These are phyloP conservation scores for Cossypha niveicapilla DNA, from an alignment of 2,797 vertebrate species.

Conservation along the genomic window DNA sequence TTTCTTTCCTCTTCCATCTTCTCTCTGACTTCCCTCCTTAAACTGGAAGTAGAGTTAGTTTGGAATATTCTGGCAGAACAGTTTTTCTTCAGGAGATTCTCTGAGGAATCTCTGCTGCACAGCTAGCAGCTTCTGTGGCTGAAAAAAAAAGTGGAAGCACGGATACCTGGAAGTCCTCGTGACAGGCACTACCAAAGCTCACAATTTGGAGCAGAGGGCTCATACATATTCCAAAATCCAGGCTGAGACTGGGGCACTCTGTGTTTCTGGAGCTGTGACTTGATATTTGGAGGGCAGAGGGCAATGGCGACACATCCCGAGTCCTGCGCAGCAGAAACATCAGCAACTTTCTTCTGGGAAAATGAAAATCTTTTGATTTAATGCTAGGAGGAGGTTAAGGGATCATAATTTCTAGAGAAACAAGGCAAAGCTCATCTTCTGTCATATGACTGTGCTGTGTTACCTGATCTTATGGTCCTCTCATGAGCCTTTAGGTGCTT, in stretches of 20 bases:
- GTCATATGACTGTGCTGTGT: neutral
- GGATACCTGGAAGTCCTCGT: neutral
- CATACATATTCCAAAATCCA: neutral
- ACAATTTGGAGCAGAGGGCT: neutral
- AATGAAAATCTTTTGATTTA: neutral
- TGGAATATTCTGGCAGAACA: neutral
- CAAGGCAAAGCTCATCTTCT: neutral
- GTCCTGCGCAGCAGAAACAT: neutral
- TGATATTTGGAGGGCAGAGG: neutral
- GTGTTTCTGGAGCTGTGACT: neutral
- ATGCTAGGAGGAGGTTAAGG: neutral
- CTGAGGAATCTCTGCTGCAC: neutral
- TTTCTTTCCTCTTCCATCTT: neutral
- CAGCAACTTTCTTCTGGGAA: neutral
- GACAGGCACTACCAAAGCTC: neutral
- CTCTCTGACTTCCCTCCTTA: neutral
- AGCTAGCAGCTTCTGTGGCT: neutral
- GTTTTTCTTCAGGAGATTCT: neutral
- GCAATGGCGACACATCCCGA: accelerated
- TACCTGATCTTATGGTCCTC: neutral
- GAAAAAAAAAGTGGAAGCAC: neutral
- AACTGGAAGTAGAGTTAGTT: neutral
- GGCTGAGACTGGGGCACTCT: neutral
- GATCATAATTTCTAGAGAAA: neutral
- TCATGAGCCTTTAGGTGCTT: neutral